Conservation (phyloP, 2,113 vertebrate species). For the Oxyruncus cristatus region DNA sequence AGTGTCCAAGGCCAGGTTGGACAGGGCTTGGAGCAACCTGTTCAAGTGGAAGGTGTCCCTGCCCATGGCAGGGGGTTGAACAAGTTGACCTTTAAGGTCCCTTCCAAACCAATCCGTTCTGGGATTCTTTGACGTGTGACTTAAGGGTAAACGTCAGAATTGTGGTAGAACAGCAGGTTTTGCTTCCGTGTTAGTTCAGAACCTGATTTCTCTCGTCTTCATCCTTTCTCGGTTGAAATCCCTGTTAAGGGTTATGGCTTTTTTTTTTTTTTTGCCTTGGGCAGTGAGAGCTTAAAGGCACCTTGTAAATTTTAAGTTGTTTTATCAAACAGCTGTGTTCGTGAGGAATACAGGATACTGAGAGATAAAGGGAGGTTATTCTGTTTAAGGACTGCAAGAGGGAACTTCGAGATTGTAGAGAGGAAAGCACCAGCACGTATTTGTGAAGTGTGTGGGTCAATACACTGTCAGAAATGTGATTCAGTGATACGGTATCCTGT, state of each 20-base stretch:
- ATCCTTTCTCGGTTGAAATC: neutral
- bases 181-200: neutral
- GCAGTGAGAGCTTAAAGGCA: neutral
- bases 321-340: neutral
- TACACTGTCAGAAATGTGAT: neutral
- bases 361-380: neutral
- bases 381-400: accelerated
- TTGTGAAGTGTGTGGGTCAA: neutral
- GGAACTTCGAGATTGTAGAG: neutral
- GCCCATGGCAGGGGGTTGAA: neutral
- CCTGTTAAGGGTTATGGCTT: accelerated
- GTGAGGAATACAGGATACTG: neutral
- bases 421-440: neutral
- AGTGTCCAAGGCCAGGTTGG: neutral
- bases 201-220: neutral
- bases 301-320: neutral
- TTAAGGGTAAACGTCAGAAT: neutral
- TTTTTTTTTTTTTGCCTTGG: neutral
- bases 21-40: neutral
- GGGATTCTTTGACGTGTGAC: neutral
- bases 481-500: neutral
- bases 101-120: neutral
- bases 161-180: neutral
- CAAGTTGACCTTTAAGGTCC: neutral
- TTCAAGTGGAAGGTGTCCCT: neutral